Evolutionary conservation across 2,888 invertebrate genomes (phyloP), one percentile per base, ranked within the genome.

Genomic region (Macrophya alboannulata): DNA sequence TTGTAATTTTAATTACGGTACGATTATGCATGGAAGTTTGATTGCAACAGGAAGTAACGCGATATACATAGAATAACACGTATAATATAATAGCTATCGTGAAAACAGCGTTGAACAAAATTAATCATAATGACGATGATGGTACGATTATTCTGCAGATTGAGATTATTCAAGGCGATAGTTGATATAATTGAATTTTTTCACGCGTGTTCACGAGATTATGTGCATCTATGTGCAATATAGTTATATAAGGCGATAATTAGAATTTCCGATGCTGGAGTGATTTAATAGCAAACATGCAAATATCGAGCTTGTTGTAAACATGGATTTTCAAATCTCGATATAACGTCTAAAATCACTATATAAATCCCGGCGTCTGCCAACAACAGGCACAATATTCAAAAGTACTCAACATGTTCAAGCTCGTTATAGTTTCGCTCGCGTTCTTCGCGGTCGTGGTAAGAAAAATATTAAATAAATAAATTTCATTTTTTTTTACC

Each of bases 391-490:
- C 37, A 68, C 68, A 37, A 17, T 37, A 25, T 21, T 68, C 37
- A 4, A 15, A 17, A 25, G 25, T 5, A 12, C 21, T 72, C 84
- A 86, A 86, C 21, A 90, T 90, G 90, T 79, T 88, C 77, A 90
- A 88, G 77, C 15, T 85, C 76, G 76, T 86, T 37, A 5, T 37
- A 15, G 71, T 89, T 68, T 10, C 87, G 4, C 86, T 81, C 15
- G 86, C 87, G 48, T 74, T 90, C 40, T 89, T 88, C 77, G 84
- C 86, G 31, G 84, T 81, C 21, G 84, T 86, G 85, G 88, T 88
- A 84, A 87, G 86, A 81, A 43, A 31, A 31, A 31, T 31, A 31
- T 2, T 40, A 21, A 17, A 17, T 17, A 68, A 68, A 68, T 68
- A 5, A 10, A 55, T 17, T 8, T 5, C n/a, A 10, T 37, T 12